Evolutionary conservation across 2,888 invertebrate species (phyloP).

Genomic region (Augiades crinisus): DNA sequence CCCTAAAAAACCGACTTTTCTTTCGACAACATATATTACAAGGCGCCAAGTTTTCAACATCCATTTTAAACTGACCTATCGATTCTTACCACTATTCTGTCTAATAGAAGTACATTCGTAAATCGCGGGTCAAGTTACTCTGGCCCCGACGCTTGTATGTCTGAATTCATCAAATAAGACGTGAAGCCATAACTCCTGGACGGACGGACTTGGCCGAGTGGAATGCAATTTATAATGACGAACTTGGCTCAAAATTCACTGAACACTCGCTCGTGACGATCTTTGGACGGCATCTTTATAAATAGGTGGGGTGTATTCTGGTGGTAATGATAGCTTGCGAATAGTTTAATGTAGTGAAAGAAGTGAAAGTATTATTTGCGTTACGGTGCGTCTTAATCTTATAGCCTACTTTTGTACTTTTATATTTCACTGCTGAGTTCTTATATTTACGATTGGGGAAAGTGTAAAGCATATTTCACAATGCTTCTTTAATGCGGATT

Average conservation of each 20-base stretch:
- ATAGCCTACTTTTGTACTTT: too few species aligned
- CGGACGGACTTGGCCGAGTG: slow-evolving; percentile 48
- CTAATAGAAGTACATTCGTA: slow-evolving; percentile 17
- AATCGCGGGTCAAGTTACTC: slow-evolving; percentile 37
- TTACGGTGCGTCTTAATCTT: too few species aligned
- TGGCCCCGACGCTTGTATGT: slow-evolving; percentile 42
- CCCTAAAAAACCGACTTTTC: too few species aligned
- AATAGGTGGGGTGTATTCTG: slow-evolving; percentile 30
- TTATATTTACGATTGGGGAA: too few species aligned
- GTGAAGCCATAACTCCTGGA: slow-evolving; percentile 57
- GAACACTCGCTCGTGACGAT: slow-evolving; percentile 49
- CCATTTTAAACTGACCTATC: slow-evolving; percentile 25
- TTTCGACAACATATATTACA: too few species aligned
- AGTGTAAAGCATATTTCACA: too few species aligned
- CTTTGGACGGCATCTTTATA: slow-evolving; percentile 43
- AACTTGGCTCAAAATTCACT: slow-evolving; percentile 63
- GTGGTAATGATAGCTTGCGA: not conserved
- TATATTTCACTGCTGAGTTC: too few species aligned
- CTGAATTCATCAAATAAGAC: slow-evolving; percentile 66
- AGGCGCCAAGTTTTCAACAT: slow-evolving; percentile 24
- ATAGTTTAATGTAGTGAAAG: too few species aligned
- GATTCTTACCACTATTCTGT: not conserved
- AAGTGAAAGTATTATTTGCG: too few species aligned
- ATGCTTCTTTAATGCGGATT: too few species aligned
- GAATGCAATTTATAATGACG: slow-evolving; percentile 70